Evolutionary conservation across 2,888 invertebrate species (phyloP).

Genomic region (Agonopterix arenella): DNA sequence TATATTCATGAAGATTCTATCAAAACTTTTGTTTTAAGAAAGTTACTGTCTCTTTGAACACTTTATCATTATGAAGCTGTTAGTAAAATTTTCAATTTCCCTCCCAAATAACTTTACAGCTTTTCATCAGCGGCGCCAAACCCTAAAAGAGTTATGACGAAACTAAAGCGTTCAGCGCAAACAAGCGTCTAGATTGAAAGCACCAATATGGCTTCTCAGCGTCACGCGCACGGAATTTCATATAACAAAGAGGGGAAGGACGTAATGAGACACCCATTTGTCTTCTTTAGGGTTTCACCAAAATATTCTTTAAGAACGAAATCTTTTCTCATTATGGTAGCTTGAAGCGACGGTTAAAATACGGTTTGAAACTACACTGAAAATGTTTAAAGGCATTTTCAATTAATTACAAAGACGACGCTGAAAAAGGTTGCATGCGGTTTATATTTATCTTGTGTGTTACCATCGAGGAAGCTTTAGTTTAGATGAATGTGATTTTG

Average conservation of each 20-base stretch:
- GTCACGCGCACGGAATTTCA: slow-evolving; percentile 34
- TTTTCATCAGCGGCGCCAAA: neutral
- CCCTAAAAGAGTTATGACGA: slow-evolving; percentile 1
- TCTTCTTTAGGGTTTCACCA: slow-evolving; percentile 54
- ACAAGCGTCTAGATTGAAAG: slow-evolving; percentile 1
- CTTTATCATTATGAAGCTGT: no score
- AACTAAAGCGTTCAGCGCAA: neutral
- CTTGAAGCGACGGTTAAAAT: neutral
- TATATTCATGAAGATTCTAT: no score
- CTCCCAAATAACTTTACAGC: no score
- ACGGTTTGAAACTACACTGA: neutral
- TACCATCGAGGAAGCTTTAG: no score
- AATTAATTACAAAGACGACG: no score
- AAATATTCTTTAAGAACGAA: slow-evolving; percentile 31
- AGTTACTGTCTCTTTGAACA: no score
- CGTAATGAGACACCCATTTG: slow-evolving; percentile 58
- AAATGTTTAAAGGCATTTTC: neutral
- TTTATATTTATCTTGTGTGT: no score
- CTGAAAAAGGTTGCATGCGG: no score
- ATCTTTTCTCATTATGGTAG: neutral
- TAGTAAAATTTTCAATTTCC: no score
- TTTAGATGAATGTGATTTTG: no score
- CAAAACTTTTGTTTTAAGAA: no score
- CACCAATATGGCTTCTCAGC: neutral
- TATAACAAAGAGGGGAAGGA: slow-evolving; percentile 24